Percentiles rank a stretch among this genome's conserved stretches.
Evolutionary conservation across 2,113 vertebrate genomes (phyloP).

Genomic region (Tiliqua scincoides): DNA sequence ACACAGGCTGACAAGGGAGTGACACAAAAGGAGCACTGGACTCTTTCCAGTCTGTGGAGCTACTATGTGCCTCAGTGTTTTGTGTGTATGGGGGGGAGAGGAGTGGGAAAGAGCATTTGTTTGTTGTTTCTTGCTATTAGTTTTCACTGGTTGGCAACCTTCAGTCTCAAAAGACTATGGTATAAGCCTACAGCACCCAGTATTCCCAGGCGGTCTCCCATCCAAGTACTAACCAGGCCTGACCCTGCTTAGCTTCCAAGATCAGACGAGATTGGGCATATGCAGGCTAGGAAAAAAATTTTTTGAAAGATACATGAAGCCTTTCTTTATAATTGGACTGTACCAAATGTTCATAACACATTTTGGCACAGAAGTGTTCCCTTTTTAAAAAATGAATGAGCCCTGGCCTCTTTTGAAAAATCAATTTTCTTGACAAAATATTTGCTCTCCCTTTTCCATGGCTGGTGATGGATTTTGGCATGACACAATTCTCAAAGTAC

Average conservation of each 20-base stretch:
- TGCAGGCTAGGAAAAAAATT: background rate
- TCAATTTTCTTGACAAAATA: background rate
- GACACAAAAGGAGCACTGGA: background rate
- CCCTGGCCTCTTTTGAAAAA: background rate
- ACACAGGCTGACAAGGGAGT: background rate
- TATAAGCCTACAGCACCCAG: no score
- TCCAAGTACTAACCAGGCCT: no score
- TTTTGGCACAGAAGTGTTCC: background rate
- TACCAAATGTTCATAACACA: background rate
- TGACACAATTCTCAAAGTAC: background rate
- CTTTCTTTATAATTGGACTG: background rate
- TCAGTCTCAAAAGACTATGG: no score
- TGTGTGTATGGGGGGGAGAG: background rate
- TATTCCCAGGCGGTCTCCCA: no score
- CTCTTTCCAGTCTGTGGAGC: background rate
- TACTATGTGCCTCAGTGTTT: no score
- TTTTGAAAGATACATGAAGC: background rate
- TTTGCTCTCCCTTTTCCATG: background rate
- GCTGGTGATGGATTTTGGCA: background rate
- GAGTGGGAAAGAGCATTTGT: background rate
- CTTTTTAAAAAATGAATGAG: background rate
- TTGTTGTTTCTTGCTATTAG: background rate
- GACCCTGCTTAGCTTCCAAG: no score
- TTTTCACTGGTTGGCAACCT: background rate
- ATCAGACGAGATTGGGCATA: no score